phyloP scores from a whole-genome alignment of 2,888 invertebrate genomes.

The Dryomyza anilis region DNA sequence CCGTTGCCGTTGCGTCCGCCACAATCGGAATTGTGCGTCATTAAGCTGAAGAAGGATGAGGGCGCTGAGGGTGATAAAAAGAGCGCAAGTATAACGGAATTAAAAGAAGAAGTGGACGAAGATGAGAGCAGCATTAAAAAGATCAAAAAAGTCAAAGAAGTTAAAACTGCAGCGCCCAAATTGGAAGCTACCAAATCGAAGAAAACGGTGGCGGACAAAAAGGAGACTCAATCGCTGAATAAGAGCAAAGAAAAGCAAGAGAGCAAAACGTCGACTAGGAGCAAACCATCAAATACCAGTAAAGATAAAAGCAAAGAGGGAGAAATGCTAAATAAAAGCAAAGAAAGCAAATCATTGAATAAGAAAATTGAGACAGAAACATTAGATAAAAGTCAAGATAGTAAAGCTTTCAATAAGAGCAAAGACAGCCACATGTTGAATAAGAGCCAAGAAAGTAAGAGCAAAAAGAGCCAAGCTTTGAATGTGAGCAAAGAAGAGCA shows the following conservation, averaged over 20 bases:
- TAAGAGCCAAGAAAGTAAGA: neutral
- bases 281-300: too few relatives aligned
- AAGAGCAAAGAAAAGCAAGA: too few relatives aligned
- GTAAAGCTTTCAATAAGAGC: neutral
- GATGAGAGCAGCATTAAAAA: neutral
- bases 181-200: neutral
- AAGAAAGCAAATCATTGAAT: neutral
- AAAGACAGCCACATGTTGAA: neutral
- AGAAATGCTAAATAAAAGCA: neutral
- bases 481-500: neutral
- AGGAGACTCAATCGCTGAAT: neutral
- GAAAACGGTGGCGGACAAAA: neutral
- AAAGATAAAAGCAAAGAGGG: too few relatives aligned
- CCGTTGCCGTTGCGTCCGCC: conserved; percentile 76
- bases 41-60: conserved; percentile 61
- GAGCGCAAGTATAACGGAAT: neutral
- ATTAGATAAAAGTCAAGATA: neutral
- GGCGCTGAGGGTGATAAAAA: neutral
- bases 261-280: neutral
- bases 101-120: too few relatives aligned
- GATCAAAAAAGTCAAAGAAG: neutral
- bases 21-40: conserved; percentile 67
- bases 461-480: neutral
- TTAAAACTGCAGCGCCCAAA: neutral
- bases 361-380: too few relatives aligned